phyloP scores from a whole-genome alignment of 2,113 vertebrate species.

The Eretmochelys imbricata region DNA sequence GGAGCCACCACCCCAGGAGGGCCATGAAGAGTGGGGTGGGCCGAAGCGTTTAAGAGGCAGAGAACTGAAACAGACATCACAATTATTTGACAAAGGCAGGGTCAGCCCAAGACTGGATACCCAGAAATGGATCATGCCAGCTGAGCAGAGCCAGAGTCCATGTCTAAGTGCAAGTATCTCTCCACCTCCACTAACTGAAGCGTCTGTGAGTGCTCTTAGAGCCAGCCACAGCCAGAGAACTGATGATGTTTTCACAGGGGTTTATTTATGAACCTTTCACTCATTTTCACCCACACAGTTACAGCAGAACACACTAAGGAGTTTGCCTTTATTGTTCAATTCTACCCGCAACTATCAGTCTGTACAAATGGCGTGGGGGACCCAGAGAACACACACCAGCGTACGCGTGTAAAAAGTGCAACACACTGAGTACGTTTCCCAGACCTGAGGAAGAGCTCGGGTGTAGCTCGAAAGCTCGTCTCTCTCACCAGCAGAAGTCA shows the following conservation, averaged over 20 bases:
- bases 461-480: too few relatives aligned
- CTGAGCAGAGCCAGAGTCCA: not conserved
- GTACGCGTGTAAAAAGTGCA: too few relatives aligned
- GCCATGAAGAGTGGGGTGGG: too few relatives aligned
- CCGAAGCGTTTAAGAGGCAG: too few relatives aligned
- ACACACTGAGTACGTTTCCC: too few relatives aligned
- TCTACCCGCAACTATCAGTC: not conserved
- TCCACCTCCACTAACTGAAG: not conserved
- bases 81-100: too few relatives aligned
- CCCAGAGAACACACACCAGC: too few relatives aligned
- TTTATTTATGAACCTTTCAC: rapidly evolving
- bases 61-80: too few relatives aligned
- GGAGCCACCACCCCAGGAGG: not conserved
- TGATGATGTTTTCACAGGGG: not conserved
- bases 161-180: not conserved
- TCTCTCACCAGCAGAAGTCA: too few relatives aligned
- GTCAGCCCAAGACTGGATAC: too few relatives aligned
- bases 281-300: not conserved
- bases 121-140: not conserved
- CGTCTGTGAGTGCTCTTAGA: not conserved
- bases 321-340: not conserved
- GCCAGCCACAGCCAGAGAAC: not conserved
- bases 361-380: rapidly evolving
- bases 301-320: rapidly evolving
- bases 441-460: too few relatives aligned